Base-by-base conservation (phyloP, 2,113 vertebrate species). In the Catharus bicknelli region DNA sequence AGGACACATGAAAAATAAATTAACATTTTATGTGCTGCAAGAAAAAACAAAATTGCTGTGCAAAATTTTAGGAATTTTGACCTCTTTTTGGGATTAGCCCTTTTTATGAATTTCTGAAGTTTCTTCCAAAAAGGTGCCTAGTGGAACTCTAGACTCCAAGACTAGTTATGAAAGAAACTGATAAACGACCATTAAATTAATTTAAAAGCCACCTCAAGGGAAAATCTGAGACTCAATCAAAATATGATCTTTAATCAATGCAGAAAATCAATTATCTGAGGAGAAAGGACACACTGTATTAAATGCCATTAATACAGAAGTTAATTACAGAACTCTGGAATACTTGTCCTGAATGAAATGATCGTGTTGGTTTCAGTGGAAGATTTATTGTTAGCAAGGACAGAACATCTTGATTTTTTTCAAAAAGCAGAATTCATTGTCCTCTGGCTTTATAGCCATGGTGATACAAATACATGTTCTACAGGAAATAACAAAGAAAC, bases 201-300 rank as follows among this genome's bases (percentile, higher is more conserved):
- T 88, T 75, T 43, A 61, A 90, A 76, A 93, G 9, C 58, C 26
- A 82, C 53, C 67, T 79, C 82, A 51, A 57, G 62, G 75, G 72
- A 84, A 66, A 86, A 78, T 67, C 66, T 48, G 53, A 54, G 43
- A 42, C 48, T 86, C 57, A 21, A 78, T 72, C 57, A 85, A 93
- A 91, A 38, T n/a, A 63, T 21, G 58, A 61, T 68, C 66, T 89
- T 90, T 90, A 85, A 86, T 40, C 53, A 82, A 61, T 59, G 83
- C 36, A 90, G 38, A 87, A 90, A 79, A 72, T 90, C 38, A 90
- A 55, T 87, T 79, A 29, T 9, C 36, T 53, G 8, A 43, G 53
- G 32, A 69, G 21, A 53, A 94, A 90, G 82, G 29, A 54, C 43
- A 51, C n/a, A 74, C 8, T 62, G 27, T 73, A 38, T 78, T 62